Conservation (phyloP, 2,113 vertebrate genomes). For the Callaeas wilsoni region DNA sequence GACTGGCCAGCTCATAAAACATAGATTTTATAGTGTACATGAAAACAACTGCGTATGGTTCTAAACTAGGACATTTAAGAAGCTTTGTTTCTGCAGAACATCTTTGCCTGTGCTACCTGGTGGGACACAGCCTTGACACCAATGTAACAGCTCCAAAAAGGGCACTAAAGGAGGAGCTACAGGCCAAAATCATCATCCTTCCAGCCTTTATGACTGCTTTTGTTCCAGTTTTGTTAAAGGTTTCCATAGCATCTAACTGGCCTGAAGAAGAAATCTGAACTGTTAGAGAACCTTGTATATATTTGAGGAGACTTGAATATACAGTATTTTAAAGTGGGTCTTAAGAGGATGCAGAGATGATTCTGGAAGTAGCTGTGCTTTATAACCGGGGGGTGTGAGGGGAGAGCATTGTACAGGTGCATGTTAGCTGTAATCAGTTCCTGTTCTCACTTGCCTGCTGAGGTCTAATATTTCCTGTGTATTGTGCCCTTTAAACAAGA, state of each 20-base stretch:
- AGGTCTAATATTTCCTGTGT: background rate
- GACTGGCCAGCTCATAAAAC: background rate
- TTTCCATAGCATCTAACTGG: background rate
- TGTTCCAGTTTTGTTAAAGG: background rate
- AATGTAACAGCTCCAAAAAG: background rate
- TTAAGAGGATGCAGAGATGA: background rate
- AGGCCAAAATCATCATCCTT: background rate
- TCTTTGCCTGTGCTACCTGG: background rate
- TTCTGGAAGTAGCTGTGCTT: background rate
- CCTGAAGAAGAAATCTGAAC: background rate
- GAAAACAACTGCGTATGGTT: background rate
- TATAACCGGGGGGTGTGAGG: background rate
- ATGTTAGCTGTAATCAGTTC: background rate
- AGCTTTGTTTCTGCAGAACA: background rate
- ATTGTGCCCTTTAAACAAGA: background rate
- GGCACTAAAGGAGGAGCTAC: background rate
- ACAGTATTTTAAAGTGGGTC: background rate
- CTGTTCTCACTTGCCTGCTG: background rate
- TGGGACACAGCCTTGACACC: background rate
- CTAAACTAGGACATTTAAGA: background rate
- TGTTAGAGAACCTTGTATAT: background rate
- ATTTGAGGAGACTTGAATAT: background rate
- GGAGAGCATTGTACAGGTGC: background rate
- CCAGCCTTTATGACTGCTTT: background rate
- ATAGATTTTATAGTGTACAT: background rate